These are phyloP conservation scores for Erpornis zantholeuca DNA, from an alignment of 2,113 vertebrate genomes.

Conservation along the genomic window DNA sequence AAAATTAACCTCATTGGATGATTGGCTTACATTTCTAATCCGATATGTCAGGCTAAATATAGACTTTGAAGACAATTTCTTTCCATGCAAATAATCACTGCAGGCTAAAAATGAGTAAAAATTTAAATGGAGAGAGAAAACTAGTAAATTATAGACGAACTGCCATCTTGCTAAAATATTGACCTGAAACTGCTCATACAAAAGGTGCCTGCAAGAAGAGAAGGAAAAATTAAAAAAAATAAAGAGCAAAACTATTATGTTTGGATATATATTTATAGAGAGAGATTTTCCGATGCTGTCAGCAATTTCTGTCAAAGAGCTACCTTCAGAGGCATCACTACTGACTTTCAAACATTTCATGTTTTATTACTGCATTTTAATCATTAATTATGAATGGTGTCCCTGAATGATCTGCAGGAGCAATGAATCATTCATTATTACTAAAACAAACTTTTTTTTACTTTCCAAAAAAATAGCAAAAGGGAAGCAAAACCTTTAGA, in stretches of 20 bases:
- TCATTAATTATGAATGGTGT: conserved; percentile 16
- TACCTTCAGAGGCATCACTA: background rate
- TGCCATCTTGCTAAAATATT: background rate
- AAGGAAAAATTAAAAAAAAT: background rate
- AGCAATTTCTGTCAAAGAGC: background rate
- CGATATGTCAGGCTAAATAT: conserved; percentile 55
- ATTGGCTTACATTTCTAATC: conserved; percentile 66
- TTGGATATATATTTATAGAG: background rate
- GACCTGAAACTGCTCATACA: background rate
- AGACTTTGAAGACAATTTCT: conserved; percentile 37
- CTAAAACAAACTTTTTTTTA: background rate
- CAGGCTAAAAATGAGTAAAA: background rate
- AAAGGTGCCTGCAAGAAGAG: background rate
- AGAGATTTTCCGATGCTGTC: background rate
- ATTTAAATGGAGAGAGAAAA: conserved; percentile 3
- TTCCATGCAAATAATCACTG: conserved; percentile 5
- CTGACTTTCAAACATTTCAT: background rate
- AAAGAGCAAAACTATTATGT: background rate
- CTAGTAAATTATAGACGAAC: background rate
- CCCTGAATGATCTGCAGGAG: conserved; percentile 5
- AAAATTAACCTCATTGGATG: conserved; percentile 54
- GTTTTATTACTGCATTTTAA: conserved; percentile 21
- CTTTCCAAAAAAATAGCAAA: no score
- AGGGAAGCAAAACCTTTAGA: background rate
- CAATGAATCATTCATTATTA: conserved; percentile 34